Base-by-base conservation (phyloP, 2,888 invertebrate species). In the Drosophila mercatorum region DNA sequence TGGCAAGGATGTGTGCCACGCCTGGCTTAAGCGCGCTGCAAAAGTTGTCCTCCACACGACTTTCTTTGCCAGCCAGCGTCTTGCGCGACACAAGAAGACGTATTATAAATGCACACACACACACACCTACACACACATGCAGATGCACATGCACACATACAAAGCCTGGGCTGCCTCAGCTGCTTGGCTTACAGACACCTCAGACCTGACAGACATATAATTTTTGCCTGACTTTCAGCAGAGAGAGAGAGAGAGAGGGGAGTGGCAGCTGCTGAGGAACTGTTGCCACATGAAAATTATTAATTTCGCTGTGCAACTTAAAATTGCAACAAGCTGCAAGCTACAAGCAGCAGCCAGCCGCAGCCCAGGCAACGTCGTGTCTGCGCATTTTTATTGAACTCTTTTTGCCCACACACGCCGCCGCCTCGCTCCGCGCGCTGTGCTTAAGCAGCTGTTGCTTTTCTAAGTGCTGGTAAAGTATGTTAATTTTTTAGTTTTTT, bases 301-400 rank as follows among this genome's bases (percentile, higher is more conserved):
- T 86, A 81, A 86, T 84, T 86, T 86, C 74, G 73, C 81, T 53
- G 71, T 53, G 72, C 74, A 85, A 83, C 78, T 81, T 80, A 65
- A 79, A 83, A 81, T 80, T 83, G 78, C 83, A 83, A 75, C 83
- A 75, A 80, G 78, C 70, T 57, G 65, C 49, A 75, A 80, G 78
- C 70, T 57, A 63, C 49, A 67, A 63, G 75, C 68, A 41, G 70
- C 60, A 22, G 22, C 28, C 28, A 28, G 28, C 28, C 28, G 5
- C 28, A 72, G 61, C 68, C 63, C 61, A 57, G 72, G 63, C 70
- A 56, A 28, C 34, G 34, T 2, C 74, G 60, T 64, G 63, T 31
- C 61, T 40, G 43, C 49, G 51, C 61, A 65, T 72, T 72, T 67
- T 68, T 72, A 73, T 68, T 68, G 68, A 70, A 59, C 62, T 41